Conservation (phyloP, 2,888 invertebrate species). For the Hyposoter didymator region DNA sequence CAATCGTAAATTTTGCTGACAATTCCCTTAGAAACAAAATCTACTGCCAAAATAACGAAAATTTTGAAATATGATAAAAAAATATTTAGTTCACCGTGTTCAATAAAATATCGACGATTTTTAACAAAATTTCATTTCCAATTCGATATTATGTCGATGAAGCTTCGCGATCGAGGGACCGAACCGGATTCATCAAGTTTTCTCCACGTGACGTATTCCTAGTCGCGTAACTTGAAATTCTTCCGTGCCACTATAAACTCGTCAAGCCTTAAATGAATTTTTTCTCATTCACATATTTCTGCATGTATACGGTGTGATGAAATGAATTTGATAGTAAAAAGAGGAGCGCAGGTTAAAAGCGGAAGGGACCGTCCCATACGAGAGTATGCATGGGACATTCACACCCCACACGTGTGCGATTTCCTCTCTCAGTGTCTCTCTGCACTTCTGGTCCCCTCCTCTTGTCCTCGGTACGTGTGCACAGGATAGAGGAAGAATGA, state of each 20-base stretch:
- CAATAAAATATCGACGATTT: too few relatives aligned
- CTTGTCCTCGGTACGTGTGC: not conserved
- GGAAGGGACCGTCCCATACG: not conserved
- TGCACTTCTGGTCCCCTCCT: not conserved
- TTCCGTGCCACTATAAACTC: not conserved
- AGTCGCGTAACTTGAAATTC: too few relatives aligned
- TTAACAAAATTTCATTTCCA: too few relatives aligned
- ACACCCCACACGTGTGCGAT: slow-evolving; percentile 13
- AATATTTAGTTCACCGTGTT: too few relatives aligned
- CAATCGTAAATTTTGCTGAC: too few relatives aligned
- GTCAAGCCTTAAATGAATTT: not conserved
- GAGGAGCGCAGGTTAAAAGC: not conserved
- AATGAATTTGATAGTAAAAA: slow-evolving; percentile 31
- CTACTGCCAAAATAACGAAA: too few relatives aligned
- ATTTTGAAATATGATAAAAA: too few relatives aligned
- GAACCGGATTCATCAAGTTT: not conserved
- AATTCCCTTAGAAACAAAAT: too few relatives aligned
- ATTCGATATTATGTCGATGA: not conserved
- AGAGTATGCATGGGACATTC: slow-evolving; percentile 28
- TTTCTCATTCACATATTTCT: not conserved
- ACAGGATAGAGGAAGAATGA: slow-evolving; percentile 4
- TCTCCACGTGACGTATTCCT: not conserved
- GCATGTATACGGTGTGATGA: not conserved
- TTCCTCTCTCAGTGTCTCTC: not conserved
- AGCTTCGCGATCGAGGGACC: not conserved